These are phyloP conservation scores for Pipistrellus pygmaeus DNA, from an alignment of 2,797 vertebrate species.

Conservation along the genomic window DNA sequence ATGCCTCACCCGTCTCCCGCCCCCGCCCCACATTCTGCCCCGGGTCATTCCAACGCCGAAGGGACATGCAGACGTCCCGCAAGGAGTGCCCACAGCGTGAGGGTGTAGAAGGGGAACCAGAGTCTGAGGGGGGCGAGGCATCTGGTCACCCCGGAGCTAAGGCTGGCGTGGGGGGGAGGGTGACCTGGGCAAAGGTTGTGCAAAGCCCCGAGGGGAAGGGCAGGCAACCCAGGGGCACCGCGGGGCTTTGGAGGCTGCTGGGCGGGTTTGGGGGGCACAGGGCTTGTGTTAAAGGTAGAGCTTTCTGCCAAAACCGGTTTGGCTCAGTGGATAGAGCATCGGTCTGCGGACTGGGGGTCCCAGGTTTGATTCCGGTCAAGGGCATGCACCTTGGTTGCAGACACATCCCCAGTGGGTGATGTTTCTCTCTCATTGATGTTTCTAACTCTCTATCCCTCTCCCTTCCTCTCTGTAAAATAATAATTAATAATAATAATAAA, in stretches of 20 bases:
- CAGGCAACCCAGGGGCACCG: background rate
- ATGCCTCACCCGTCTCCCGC: fast-evolving
- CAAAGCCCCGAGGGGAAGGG: background rate
- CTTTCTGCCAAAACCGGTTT: no score
- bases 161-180: fast-evolving
- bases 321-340: no score
- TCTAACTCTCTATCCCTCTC: no score
- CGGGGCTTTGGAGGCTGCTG: background rate
- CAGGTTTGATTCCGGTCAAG: no score
- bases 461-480: no score
- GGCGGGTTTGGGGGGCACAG: fast-evolving
- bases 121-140: fast-evolving
- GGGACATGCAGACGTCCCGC: background rate
- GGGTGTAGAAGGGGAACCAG: background rate
- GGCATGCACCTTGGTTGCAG: no score
- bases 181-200: background rate
- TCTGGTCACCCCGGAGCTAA: fast-evolving
- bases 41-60: fast-evolving
- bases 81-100: background rate
- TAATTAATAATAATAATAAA: no score
- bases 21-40: fast-evolving
- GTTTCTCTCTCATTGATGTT: no score
- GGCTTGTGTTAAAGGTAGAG: no score
- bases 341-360: no score
- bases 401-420: no score